Percentiles rank a stretch among this genome's conserved stretches.
These are phyloP conservation scores for Electrophaes corylata DNA, from an alignment of 2,888 invertebrate species.

Conservation along the genomic window DNA sequence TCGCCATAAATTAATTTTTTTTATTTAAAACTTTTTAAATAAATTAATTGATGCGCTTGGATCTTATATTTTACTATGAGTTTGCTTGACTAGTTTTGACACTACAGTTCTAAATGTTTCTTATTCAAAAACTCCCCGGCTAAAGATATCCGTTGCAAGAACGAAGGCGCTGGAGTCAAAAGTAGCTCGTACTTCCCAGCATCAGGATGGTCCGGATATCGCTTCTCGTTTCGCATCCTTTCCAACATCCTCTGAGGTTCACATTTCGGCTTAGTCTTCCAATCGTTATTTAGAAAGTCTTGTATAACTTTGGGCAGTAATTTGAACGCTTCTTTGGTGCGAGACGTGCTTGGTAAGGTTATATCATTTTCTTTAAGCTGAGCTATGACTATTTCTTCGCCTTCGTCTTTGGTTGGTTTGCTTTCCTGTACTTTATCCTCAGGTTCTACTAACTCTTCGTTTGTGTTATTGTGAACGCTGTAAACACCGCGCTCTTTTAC, in stretches of 20 bases:
- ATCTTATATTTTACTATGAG: conserved; percentile 1
- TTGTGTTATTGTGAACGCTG: conserved; percentile 57
- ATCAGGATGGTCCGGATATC: conserved; percentile 85
- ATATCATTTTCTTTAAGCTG: conserved; percentile 52
- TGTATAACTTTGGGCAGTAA: conserved; percentile 84
- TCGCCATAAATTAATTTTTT: background rate
- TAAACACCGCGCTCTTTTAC: conserved; percentile 63
- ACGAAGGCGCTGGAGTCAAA: conserved; percentile 92
- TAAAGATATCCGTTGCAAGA: conserved; percentile 90
- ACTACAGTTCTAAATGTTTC: conserved; percentile 67
- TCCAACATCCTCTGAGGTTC: conserved; percentile 90
- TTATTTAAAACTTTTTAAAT: conserved; percentile 5
- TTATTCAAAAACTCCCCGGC: conserved; percentile 89
- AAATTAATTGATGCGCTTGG: conserved; percentile 10
- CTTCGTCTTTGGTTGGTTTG: conserved; percentile 52
- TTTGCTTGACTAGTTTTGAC: conserved; percentile 1
- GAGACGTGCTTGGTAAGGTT: conserved; percentile 64
- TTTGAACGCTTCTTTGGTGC: conserved; percentile 66
- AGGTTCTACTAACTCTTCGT: conserved; percentile 23
- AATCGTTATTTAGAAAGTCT: conserved; percentile 80
- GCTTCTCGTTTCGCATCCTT: conserved; percentile 86
- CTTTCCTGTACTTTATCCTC: conserved; percentile 7
- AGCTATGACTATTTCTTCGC: conserved; percentile 72
- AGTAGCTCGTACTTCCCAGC: conserved; percentile 87
- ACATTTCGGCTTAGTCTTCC: conserved; percentile 83